Evolutionary conservation across 2,113 vertebrate genomes (phyloP).

Genomic region (Dolichallabes microphthalmus): DNA sequence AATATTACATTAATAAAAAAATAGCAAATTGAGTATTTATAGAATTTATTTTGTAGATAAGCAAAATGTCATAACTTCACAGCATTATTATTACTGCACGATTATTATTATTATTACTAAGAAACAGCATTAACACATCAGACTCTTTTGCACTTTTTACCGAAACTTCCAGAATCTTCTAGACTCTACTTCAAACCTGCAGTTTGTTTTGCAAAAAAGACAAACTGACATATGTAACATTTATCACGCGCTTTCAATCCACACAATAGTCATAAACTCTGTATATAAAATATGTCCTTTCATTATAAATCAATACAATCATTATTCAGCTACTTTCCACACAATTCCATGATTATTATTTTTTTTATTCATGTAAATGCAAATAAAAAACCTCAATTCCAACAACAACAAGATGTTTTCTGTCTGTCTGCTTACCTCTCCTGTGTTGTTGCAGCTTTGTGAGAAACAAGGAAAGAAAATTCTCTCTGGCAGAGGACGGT

Average conservation of each 20-base stretch:
- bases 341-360: neutral
- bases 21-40: neutral
- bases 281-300: neutral
- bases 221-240: neutral
- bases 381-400: neutral
- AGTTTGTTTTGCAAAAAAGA: conserved; percentile 1
- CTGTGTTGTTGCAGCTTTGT: conserved; percentile 49
- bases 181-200: neutral
- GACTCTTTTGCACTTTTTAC: neutral
- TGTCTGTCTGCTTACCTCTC: conserved; percentile 60
- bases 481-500: conserved; percentile 70
- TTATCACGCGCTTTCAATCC: too few species aligned
- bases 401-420: neutral
- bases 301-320: neutral
- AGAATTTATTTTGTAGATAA: neutral
- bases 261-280: neutral
- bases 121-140: neutral
- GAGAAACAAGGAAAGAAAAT: conserved; percentile 78
- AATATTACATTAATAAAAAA: too few species aligned
- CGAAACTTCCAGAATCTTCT: neutral
- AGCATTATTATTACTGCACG: neutral
- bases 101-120: neutral
- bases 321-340: neutral
- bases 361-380: neutral
- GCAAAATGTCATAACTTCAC: too few species aligned